phyloP scores from a whole-genome alignment of 2,797 vertebrate genomes.

The Poeciliopsis turneri region DNA sequence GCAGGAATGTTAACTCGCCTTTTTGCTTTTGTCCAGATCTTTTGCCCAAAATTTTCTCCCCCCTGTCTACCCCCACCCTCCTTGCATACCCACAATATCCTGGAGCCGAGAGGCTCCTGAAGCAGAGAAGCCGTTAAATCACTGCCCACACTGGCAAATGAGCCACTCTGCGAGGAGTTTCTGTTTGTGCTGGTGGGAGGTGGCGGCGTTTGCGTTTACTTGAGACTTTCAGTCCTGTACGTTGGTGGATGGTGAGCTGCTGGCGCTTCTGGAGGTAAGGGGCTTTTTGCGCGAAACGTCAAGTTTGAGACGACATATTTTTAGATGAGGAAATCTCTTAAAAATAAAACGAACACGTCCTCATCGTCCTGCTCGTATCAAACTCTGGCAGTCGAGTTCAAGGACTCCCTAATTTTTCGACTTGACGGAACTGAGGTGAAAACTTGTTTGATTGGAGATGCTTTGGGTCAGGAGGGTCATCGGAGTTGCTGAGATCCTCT shows the following conservation, averaged over 20 bases:
- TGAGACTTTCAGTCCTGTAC: neutral
- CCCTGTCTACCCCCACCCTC: slow-evolving; percentile 21
- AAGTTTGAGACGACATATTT: neutral
- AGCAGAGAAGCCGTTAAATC: slow-evolving; percentile 65
- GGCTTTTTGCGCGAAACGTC: neutral
- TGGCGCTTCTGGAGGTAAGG: slow-evolving; percentile 8
- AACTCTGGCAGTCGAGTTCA: neutral
- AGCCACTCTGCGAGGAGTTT: slow-evolving; percentile 52
- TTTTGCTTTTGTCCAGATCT: slow-evolving; percentile 63
- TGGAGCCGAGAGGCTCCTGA: slow-evolving; percentile 46
- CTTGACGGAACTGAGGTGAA: neutral
- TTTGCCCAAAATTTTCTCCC: slow-evolving; percentile 42
- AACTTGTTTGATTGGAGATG: neutral
- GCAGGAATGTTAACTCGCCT: slow-evolving; percentile 71
- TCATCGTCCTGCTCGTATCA: neutral
- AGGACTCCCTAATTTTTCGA: neutral
- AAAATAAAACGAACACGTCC: neutral
- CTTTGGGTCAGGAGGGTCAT: neutral
- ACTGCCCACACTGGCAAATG: slow-evolving; percentile 57
- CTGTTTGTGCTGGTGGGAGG: slow-evolving; percentile 33
- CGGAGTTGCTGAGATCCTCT: neutral
- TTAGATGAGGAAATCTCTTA: too few species aligned
- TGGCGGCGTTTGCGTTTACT: slow-evolving; percentile 8
- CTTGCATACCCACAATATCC: slow-evolving; percentile 22
- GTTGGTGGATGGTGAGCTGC: neutral